Base-by-base conservation (phyloP, 2,113 vertebrate species). In the Chloebia gouldiae region DNA sequence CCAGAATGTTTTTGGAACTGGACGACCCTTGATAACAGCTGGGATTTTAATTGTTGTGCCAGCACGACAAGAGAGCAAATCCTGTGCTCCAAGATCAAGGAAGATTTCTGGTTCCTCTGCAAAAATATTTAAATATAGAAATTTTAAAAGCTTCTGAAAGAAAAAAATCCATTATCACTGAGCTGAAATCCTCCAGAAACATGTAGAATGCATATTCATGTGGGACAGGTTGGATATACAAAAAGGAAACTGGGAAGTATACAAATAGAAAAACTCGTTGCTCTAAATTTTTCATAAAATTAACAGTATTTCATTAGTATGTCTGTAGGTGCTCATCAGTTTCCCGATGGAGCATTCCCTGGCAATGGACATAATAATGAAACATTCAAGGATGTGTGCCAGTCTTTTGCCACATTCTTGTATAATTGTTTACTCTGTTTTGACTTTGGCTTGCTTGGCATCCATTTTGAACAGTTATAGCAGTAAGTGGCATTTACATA, bases 1-100 rank as follows among this genome's bases (percentile, higher is more conserved):
- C 99, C 99, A 99, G 92, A 98, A 98, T 83, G 98, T 98, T 96
- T 98, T 99, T 73, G 99, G 99, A 90, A 98, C 75, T 25, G 99
- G 99, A 50, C 98, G 98, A 44, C 99, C 99, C 6, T 98, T 98
- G 94, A 99, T 97, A 69, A 98, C 87, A 87, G 98, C 99, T 22
- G 98, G 98, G 75, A 99, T 99, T 97, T 93, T 99, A 91, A 99
- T 98, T 87, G 97, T 95, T 37, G 98, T 97, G 76, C 99, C 98
- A 81, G 99, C 98, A 97, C 97, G 98, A 92, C 98, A 99, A 92
- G 97, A 97, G 85, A 99, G 97, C 76, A 99, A 96, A 51, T 99
- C 99, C 14, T 98, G 97, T 78, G 98, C 98, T 33, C 96, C 98
- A 66, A 99, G 90, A 27, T 99, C 98, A 96, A 99, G 97, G 88